These are phyloP conservation scores for Myrmecophaga tridactyla DNA, from an alignment of 2,113 vertebrate species.

Conservation along the genomic window DNA sequence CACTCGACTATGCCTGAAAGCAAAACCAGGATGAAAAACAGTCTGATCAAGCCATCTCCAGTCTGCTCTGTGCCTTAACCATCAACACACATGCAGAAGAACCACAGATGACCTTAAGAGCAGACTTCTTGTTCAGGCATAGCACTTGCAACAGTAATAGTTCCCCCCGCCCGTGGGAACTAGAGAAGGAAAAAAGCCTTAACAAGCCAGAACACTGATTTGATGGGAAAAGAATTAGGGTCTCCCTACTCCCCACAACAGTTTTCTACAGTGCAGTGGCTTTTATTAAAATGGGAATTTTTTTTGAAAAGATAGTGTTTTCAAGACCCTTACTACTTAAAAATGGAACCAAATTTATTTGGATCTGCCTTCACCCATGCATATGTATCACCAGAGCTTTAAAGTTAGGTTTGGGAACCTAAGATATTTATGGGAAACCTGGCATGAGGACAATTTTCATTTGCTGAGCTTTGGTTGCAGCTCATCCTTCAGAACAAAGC, in stretches of 20 bases:
- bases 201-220: neutral
- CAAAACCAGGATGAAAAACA: conserved; percentile 45
- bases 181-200: neutral
- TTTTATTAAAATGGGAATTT: neutral
- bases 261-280: neutral
- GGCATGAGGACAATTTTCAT: neutral
- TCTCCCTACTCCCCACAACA: neutral
- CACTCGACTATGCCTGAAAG: conserved; percentile 88
- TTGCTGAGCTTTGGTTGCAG: neutral
- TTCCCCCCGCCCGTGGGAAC: neutral
- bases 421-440: neutral
- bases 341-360: neutral
- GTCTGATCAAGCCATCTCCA: neutral
- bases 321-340: neutral
- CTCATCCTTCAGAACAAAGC: neutral
- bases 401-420: neutral
- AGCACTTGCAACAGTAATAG: neutral
- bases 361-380: neutral
- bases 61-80: neutral
- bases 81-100: neutral
- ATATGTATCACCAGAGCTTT: neutral
- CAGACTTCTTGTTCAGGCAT: neutral
- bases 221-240: neutral
- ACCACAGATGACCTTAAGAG: neutral
- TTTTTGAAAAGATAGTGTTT: neutral